phyloP scores from a whole-genome alignment of 2,888 invertebrate species.

The Didymodactylos carnosus region DNA sequence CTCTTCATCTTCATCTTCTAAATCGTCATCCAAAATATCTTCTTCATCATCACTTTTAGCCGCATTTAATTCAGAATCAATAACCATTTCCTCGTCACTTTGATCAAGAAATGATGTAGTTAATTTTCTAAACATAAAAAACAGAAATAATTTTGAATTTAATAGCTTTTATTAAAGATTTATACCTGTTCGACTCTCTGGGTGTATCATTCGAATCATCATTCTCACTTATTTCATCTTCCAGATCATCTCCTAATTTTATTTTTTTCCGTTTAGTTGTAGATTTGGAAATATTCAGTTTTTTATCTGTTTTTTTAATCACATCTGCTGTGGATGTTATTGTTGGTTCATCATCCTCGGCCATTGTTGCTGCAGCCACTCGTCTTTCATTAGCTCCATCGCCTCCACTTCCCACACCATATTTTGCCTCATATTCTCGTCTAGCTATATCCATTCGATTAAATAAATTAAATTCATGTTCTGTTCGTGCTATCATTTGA shows the following conservation, averaged over 20 bases:
- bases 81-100: background rate
- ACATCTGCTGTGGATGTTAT: too few relatives aligned
- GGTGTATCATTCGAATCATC: background rate
- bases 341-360: too few relatives aligned
- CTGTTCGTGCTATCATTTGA: conserved; percentile 74
- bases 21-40: background rate
- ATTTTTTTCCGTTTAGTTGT: background rate
- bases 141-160: background rate
- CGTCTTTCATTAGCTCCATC: background rate
- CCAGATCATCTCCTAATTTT: background rate
- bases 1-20: background rate
- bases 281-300: too few relatives aligned
- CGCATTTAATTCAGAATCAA: background rate
- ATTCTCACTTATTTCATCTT: background rate
- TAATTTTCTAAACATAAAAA: background rate
- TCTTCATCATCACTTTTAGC: background rate
- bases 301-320: background rate
- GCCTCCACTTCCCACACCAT: background rate
- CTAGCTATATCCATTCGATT: conserved; percentile 68
- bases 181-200: background rate
- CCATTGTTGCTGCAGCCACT: too few relatives aligned
- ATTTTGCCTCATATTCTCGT: conserved; percentile 31
- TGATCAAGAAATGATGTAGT: background rate
- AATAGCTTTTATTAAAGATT: background rate
- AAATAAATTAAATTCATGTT: conserved; percentile 71